These are phyloP conservation scores for Xylocopa sonorina DNA, from an alignment of 1,140 invertebrate genomes.

Conservation along the genomic window DNA sequence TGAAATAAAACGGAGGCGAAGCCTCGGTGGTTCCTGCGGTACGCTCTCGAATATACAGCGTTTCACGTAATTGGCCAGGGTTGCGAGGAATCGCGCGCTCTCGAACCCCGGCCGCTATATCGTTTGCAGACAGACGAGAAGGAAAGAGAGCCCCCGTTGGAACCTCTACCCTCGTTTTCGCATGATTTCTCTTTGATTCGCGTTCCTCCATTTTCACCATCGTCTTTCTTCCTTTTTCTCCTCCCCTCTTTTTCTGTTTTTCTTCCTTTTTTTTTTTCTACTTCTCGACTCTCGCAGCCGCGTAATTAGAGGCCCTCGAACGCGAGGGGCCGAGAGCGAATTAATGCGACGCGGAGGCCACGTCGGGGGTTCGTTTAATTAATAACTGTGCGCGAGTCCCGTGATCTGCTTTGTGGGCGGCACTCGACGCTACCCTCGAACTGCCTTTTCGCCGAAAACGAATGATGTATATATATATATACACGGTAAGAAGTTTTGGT, in stretches of 20 bases:
- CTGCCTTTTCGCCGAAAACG: neutral
- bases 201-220: neutral
- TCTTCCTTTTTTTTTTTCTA: neutral
- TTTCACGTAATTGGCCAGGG: neutral
- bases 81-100: neutral
- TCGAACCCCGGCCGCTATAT: neutral
- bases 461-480: no score
- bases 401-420: neutral
- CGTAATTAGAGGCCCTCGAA: no score
- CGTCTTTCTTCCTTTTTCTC: neutral
- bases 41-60: neutral
- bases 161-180: no score
- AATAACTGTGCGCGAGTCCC: neutral
- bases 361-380: neutral
- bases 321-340: neutral
- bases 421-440: neutral
- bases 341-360: neutral
- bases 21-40: neutral
- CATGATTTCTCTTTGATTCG: neutral
- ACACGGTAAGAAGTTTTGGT: neutral
- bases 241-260: neutral
- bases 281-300: no score
- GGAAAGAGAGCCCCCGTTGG: neutral
- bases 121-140: conserved; percentile 14
- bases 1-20: conserved; percentile 12